Evolutionary conservation across 2,113 vertebrate genomes (phyloP), one percentile per base, ranked within the genome.

Genomic region (Ascaphus truei): DNA sequence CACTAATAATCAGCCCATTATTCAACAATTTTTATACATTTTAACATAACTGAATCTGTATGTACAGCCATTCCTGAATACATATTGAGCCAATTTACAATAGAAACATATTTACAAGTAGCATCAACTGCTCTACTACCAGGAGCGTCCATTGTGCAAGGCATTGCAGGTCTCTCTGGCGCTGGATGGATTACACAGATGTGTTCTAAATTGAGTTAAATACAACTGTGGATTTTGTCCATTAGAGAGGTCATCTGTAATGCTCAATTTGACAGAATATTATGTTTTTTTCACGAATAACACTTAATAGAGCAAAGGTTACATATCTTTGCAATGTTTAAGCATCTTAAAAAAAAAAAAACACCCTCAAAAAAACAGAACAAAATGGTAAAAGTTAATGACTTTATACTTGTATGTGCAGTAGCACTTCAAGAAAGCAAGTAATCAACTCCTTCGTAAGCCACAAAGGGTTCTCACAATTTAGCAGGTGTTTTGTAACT

Each of bases 71-170:
- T 50, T 30, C 60, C 26, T 41, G 56, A 60, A 58, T 71, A 61
- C 30, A 71, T 39, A 61, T 20, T 27, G 45, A 51, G 57, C 59
- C 33, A 50, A 71, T 71, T 71, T 71, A 71, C 67, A 71, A 71
- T 71, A 71, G 67, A 71, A 71, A 71, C 67, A 71, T 71, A 71
- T 71, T 26, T 71, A 71, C 67, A 69, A 50, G 66, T 56, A 69
- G 66, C 18, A 7, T 20, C 2, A 12, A 50, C 66, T 60, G 66
- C 66, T 26, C 15, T n/a, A 33, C 67, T 61, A 31, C 67, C 67
- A 69, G 55, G 22, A 47, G 36, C 5, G 27, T 55, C 64, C 64
- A 51, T 27, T 39, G 43, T 48, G 53, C 29, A 51, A 69, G 45
- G 56, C 56, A 57, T 43, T n/a, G 31, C 31, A n/a, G 6, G 11